phyloP scores from a whole-genome alignment of 2,797 vertebrate genomes.

The Arctocebus calabarensis region DNA sequence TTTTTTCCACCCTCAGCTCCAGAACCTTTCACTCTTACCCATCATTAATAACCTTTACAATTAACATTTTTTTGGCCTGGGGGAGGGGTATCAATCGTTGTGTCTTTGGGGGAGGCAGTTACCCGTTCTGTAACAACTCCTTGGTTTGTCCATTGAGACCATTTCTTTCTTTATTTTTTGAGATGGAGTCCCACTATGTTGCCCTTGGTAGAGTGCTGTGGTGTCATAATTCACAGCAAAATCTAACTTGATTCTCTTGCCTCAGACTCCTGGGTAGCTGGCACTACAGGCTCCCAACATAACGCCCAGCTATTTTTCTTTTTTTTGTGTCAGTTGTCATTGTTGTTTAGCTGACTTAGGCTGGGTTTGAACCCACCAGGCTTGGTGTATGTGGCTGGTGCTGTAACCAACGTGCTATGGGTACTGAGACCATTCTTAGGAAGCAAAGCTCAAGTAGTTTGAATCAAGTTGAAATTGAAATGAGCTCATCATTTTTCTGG shows the following conservation, averaged over 20 bases:
- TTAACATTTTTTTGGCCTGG: neutral
- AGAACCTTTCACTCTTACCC: neutral
- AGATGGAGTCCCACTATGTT: too few relatives aligned
- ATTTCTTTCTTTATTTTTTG: neutral
- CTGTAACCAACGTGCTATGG: too few relatives aligned
- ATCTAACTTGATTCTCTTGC: too few relatives aligned
- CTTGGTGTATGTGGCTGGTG: too few relatives aligned
- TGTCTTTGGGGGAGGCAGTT: neutral
- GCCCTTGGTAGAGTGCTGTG: too few relatives aligned
- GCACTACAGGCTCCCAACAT: too few relatives aligned
- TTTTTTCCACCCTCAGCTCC: neutral
- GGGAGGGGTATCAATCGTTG: neutral
- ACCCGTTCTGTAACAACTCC: neutral
- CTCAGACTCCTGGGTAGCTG: too few relatives aligned
- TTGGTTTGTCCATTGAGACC: neutral
- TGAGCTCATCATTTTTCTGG: neutral
- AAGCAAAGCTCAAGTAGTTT: neutral
- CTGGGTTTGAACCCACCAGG: too few relatives aligned
- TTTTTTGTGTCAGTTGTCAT: too few relatives aligned
- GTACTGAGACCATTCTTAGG: neutral
- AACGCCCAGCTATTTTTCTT: too few relatives aligned
- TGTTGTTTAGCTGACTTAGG: too few relatives aligned
- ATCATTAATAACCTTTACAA: neutral
- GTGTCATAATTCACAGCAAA: too few relatives aligned
- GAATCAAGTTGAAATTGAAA: conserved; percentile 7